Conservation (phyloP, 2,113 vertebrate species). For the Ailurus styani region DNA sequence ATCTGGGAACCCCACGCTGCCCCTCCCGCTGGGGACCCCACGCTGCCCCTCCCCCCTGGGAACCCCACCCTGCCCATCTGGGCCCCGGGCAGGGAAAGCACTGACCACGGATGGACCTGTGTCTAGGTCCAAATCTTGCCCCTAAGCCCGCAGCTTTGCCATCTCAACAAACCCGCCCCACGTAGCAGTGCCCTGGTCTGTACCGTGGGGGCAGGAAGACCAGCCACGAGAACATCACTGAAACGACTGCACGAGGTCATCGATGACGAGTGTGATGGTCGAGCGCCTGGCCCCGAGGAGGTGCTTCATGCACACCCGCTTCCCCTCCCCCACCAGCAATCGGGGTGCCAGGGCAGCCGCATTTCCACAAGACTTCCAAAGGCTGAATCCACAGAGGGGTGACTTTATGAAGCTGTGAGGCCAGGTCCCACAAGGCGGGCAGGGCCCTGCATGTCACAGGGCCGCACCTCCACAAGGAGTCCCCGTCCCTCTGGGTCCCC, state of each 20-base stretch:
- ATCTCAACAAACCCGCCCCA: not conserved
- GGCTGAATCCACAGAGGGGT: no score
- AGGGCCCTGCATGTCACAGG: accelerated
- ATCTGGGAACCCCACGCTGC: not conserved
- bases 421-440: not conserved
- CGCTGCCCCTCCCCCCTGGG: not conserved
- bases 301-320: accelerated
- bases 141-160: not conserved
- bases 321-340: not conserved
- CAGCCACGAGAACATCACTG: not conserved
- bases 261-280: not conserved
- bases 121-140: not conserved
- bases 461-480: not conserved
- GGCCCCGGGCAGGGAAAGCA: not conserved
- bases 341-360: accelerated
- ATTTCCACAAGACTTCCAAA: not conserved
- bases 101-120: not conserved
- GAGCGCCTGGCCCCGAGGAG: not conserved
- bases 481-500: not conserved
- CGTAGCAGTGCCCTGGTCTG: not conserved
- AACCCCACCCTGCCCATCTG: not conserved
- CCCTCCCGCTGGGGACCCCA: not conserved
- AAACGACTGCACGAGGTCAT: not conserved
- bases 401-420: not conserved
- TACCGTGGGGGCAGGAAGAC: not conserved